Evolutionary conservation across 1,140 invertebrate genomes (phyloP).

Genomic region (Mya arenaria): DNA sequence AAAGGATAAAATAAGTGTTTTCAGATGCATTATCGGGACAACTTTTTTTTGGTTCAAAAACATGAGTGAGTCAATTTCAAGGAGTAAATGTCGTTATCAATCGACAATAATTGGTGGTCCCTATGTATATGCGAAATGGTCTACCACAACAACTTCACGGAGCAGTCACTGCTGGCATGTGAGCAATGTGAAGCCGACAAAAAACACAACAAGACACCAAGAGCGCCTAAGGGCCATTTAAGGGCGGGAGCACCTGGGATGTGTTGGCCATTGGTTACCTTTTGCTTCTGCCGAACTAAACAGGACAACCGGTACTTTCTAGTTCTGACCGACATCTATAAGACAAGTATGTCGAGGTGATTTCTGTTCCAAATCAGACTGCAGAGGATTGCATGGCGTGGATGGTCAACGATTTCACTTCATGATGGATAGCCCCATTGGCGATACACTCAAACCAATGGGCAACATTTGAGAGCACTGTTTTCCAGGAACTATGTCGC

Average conservation of each 20-base stretch:
- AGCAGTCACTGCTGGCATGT: neutral
- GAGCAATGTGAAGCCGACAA: neutral
- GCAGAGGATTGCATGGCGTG: constrained; percentile 73
- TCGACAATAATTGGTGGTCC: too few relatives aligned
- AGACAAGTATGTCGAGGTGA: constrained; percentile 59
- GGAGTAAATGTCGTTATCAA: too few relatives aligned
- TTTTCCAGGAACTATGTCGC: constrained; percentile 45
- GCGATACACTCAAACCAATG: constrained; percentile 38
- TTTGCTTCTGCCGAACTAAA: neutral
- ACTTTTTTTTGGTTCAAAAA: too few relatives aligned
- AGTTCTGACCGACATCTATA: constrained; percentile 64
- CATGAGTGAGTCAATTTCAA: too few relatives aligned
- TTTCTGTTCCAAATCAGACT: constrained; percentile 59
- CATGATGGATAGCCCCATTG: too few relatives aligned
- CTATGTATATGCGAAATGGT: too few relatives aligned
- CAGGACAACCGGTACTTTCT: constrained; percentile 62
- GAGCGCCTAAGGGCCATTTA: neutral
- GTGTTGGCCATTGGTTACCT: constrained; percentile 7
- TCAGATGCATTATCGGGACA: too few relatives aligned
- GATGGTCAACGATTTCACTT: too few relatives aligned
- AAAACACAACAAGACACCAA: neutral
- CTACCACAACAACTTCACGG: too few relatives aligned
- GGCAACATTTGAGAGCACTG: constrained; percentile 27
- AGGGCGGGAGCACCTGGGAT: neutral
- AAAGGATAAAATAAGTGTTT: too few relatives aligned